Base-by-base conservation (phyloP, 2,888 invertebrate species). In the Orthonevra nobilis region DNA sequence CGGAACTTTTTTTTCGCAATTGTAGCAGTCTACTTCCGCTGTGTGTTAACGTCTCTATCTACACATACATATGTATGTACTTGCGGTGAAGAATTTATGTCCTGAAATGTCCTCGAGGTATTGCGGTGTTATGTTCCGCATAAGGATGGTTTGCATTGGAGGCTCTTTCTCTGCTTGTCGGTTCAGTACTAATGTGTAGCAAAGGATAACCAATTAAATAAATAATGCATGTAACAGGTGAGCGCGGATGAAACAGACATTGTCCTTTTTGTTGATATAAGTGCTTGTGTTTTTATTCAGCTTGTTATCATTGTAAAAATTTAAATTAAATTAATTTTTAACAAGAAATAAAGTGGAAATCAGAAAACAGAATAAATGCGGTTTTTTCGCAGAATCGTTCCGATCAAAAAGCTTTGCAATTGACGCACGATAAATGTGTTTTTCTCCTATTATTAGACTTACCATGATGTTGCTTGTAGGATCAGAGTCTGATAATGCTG, bases 191-290 rank as follows among this genome's bases (percentile, higher is more conserved):
- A 15, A 5, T 42, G 40, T 40, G 40, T 50, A 48, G 28, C 19
- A 50, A n/a, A n/a, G 50, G 50, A 40, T 63, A 40, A 30, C 40
- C 50, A 50, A 50, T 50, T 40, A 63, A 40, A 50, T 50, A 38
- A 20, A 50, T 40, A 38, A 63, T 50, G 19, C 26, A 40, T 40
- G 48, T 32, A 50, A 32, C 50, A 40, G 17, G 40, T 19, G 17
- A 20, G 40, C n/a, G 3, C 9, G 3, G 26, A n/a, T n/a, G n/a
- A n/a, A n/a, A n/a, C n/a, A 26, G 28, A 28, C 28, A 4, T 23
- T 44, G 23, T 23, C 28, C 15, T 46, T 46, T 44, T 28, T 28
- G 28, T 46, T 28, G 28, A 46, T 28, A 19, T 46, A 28, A 46
- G 26, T 28, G 46, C 14, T 28, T 5, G 3, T 20, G 40, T 42